These are phyloP conservation scores for Macrochelys suwanniensis DNA, from an alignment of 2,797 vertebrate genomes.

Conservation along the genomic window DNA sequence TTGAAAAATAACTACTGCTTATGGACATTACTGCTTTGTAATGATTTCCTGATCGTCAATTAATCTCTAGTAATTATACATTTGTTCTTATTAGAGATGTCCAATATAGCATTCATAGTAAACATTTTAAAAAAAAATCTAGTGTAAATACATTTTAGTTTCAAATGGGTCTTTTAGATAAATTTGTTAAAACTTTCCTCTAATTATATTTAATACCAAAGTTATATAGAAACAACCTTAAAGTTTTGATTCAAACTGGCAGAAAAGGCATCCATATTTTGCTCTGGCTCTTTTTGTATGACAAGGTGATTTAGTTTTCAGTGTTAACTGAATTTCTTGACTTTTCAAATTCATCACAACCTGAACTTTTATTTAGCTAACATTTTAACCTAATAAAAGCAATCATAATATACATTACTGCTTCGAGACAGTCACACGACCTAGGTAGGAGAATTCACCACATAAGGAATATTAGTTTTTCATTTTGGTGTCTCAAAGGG, in stretches of 20 bases:
- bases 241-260: neutral
- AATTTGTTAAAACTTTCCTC: neutral
- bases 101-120: neutral
- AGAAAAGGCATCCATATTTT: neutral
- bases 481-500: fast-evolving
- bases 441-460: neutral
- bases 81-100: neutral
- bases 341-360: neutral
- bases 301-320: fast-evolving
- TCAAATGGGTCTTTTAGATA: neutral
- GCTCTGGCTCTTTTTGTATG: fast-evolving
- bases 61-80: neutral
- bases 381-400: fast-evolving
- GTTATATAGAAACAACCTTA: fast-evolving
- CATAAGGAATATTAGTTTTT: fast-evolving
- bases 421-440: fast-evolving
- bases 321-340: neutral
- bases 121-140: neutral
- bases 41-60: neutral
- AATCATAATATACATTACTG: fast-evolving
- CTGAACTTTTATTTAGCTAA: fast-evolving
- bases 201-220: neutral
- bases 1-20: neutral
- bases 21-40: neutral
- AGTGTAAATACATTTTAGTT: neutral